A percentile compares a stretch with the other conserved stretches of the same genome.
Evolutionary conservation across 2,113 vertebrate species (phyloP).

Genomic region (Alectura lathami): DNA sequence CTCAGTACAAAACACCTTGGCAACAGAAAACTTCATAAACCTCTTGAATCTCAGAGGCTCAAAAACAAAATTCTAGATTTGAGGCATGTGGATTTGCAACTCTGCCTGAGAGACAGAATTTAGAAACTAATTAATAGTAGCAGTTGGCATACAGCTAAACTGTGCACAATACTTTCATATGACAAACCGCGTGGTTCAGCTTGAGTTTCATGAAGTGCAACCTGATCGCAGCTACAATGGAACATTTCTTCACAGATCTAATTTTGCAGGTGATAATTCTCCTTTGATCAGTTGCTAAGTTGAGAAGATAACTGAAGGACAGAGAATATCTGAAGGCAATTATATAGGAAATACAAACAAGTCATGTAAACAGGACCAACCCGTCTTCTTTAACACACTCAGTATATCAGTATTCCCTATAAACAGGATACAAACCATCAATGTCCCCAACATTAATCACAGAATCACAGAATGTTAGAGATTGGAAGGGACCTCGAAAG

Average conservation of each 20-base stretch:
- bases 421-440: background rate
- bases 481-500: too few relatives aligned
- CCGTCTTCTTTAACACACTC: background rate
- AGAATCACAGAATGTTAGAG: too few relatives aligned
- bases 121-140: background rate
- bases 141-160: background rate
- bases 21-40: background rate
- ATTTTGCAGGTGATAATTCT: conserved; percentile 8
- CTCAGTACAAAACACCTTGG: background rate
- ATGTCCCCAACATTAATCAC: background rate
- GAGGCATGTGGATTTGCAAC: background rate
- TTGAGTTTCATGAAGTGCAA: background rate
- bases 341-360: background rate
- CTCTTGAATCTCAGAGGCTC: background rate
- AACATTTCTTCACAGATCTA: background rate
- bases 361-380: background rate
- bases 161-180: background rate
- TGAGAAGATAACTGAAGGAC: background rate
- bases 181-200: background rate
- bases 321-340: background rate
- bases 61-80: background rate
- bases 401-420: background rate
- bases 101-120: background rate
- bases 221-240: rapidly evolving
- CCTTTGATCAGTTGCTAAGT: background rate